Evolutionary conservation across 2,888 invertebrate species (phyloP), one percentile per base, ranked within the genome.

Genomic region (Junonia oenone): DNA sequence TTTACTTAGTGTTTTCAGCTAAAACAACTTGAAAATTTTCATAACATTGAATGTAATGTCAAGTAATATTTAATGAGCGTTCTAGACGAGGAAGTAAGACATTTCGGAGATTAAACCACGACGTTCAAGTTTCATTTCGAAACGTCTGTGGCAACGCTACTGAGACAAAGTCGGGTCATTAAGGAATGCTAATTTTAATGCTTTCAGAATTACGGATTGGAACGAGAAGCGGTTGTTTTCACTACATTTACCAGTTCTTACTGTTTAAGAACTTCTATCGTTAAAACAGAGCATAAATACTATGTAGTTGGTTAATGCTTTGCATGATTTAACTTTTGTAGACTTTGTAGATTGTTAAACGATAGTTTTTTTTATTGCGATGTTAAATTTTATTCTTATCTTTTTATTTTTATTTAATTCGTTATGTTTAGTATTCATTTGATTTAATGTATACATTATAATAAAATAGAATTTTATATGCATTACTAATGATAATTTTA

Each of bases 121-220:
- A n/a, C 11, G 19, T n/a, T 2, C 15, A 13, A 46, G 37, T 19
- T 4, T 6, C 2, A 6, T 19, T 15, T 31, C n/a, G 29, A 22
- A 29, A 37, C 22, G 2, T 35, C n/a, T n/a, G 5, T 14, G 37
- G 22, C 14, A 13, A 15, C 43, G 4, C 6, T 6, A 33, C 13
- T 13, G 33, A 27, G 33, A 43, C 54, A 47, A 31, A 47, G 31
- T 31, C 8, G 11, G 15, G 33, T 26, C 45, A 47, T 58, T 58
- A 55, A 37, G 43, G 22, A 19, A 58, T 55, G 57, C 31, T 50
- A 57, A 48, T 51, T 22, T 47, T 37, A 47, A 54, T 54, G 29
- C 49, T 43, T 46, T 33, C 11, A 6, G n/a, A n/a, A 6, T 19
- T 31, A 2, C n/a, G n/a, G n/a, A n/a, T n/a, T n/a, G 4, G 27